These are phyloP conservation scores for Anas capensis DNA, from an alignment of 2,797 vertebrate species.

Conservation along the genomic window DNA sequence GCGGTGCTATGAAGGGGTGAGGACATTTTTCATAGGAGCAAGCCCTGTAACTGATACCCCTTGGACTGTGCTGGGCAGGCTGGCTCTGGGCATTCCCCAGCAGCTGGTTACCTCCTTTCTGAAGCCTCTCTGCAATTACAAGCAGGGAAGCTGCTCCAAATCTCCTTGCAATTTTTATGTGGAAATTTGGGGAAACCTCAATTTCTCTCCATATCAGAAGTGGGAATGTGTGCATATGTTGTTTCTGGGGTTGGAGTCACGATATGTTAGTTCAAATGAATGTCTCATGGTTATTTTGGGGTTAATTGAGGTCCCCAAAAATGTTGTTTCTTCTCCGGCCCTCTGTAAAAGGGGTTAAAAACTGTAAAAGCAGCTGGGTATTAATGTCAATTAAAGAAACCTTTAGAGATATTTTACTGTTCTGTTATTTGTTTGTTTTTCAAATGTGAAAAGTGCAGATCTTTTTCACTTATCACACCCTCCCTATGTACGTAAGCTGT, in stretches of 20 bases:
- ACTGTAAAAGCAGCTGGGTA: neutral
- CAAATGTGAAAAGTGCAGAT: neutral
- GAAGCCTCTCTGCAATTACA: neutral
- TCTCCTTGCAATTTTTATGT: neutral
- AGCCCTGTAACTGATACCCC: fast-evolving
- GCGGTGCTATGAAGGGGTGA: fast-evolving
- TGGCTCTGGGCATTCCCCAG: neutral
- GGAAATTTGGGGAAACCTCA: neutral
- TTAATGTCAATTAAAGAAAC: neutral
- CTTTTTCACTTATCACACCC: neutral
- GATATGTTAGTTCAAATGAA: neutral
- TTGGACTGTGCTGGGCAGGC: neutral
- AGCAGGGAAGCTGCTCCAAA: neutral
- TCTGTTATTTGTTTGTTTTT: neutral
- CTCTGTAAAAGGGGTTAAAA: neutral
- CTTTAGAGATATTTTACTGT: neutral
- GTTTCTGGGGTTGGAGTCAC: neutral
- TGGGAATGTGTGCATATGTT: neutral
- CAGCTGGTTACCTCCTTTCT: neutral
- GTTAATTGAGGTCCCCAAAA: neutral
- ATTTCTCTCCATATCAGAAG: neutral
- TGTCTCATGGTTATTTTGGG: neutral
- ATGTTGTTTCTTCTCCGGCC: neutral
- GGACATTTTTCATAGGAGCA: neutral
- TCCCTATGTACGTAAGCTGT: neutral